phyloP scores from a whole-genome alignment of 2,113 vertebrate species.

The Erythrolamprus reginae region DNA sequence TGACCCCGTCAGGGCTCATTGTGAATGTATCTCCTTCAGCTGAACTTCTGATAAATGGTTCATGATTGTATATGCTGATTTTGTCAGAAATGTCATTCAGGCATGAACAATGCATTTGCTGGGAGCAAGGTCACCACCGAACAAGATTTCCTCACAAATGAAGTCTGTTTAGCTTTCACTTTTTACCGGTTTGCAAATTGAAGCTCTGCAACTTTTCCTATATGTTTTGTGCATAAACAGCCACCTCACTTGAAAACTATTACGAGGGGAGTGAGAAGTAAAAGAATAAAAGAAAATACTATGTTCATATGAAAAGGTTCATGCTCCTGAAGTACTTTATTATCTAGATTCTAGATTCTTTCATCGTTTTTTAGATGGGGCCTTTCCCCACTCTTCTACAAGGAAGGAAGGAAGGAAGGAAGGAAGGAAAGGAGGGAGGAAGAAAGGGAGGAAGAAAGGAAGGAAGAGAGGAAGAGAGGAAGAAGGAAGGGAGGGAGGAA shows the following conservation, averaged over 20 bases:
- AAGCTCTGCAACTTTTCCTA: slow-evolving; percentile 18
- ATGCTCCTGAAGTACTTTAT: neutral
- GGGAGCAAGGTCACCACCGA: slow-evolving; percentile 50
- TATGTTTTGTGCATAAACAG: neutral
- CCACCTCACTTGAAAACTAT: neutral
- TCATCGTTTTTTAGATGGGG: neutral
- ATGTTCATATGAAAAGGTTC: neutral
- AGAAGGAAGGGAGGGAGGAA: no score
- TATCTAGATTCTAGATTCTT: slow-evolving; percentile 2
- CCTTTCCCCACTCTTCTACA: neutral
- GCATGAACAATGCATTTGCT: slow-evolving; percentile 51
- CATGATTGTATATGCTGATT: slow-evolving; percentile 54
- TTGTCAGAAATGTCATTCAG: slow-evolving; percentile 60
- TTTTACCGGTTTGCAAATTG: slow-evolving; percentile 45
- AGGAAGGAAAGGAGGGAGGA: neutral
- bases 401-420: neutral
- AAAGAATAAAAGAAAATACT: neutral
- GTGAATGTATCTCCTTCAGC: slow-evolving; percentile 40
- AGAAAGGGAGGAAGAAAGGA: neutral
- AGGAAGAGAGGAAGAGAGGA: no score
- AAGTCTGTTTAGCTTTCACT: slow-evolving; percentile 33
- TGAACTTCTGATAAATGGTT: slow-evolving; percentile 61
- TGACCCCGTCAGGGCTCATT: slow-evolving; percentile 45
- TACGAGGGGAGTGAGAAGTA: neutral
- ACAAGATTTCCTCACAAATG: slow-evolving; percentile 35